Evolutionary conservation across 2,888 invertebrate species (phyloP).

Genomic region (Archaeoteleia sp.): DNA sequence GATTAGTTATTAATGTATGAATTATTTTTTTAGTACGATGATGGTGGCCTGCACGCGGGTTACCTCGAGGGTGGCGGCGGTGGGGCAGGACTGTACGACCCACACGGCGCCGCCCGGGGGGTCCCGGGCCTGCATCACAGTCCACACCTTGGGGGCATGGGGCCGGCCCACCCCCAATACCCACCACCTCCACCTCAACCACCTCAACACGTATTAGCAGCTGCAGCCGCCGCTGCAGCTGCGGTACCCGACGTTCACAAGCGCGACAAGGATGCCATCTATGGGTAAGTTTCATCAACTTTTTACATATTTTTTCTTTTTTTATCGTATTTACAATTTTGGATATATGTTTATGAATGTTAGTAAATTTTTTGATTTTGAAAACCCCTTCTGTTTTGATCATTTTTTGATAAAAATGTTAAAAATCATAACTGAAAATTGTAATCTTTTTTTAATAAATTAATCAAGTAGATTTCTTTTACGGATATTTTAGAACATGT

Average conservation of each 20-base stretch:
- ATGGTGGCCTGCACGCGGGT: conserved; percentile 90
- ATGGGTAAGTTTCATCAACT: conserved; percentile 87
- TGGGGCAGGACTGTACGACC: conserved; percentile 84
- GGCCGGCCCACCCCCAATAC: conserved; percentile 80
- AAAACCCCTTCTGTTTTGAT: too few relatives aligned
- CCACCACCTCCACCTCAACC: conserved; percentile 81
- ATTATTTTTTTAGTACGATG: conserved; percentile 90
- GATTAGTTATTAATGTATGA: too few relatives aligned
- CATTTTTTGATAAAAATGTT: too few relatives aligned
- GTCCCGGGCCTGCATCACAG: conserved; percentile 79
- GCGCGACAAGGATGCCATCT: conserved; percentile 98
- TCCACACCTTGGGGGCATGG: conserved; percentile 77
- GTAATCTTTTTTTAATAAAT: too few relatives aligned
- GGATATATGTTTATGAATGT: too few relatives aligned
- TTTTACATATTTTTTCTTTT: background rate
- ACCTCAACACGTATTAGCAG: conserved; percentile 88
- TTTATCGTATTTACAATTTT: too few relatives aligned
- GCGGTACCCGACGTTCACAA: conserved; percentile 92
- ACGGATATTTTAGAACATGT: too few relatives aligned
- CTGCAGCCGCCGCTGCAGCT: conserved; percentile 77
- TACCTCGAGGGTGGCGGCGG: conserved; percentile 85
- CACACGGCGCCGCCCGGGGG: conserved; percentile 81
- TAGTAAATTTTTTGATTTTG: too few relatives aligned
- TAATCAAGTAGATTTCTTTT: too few relatives aligned
- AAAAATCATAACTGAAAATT: too few relatives aligned